Base-by-base conservation (phyloP, 2,888 invertebrate species). In the Polia nebulosa region DNA sequence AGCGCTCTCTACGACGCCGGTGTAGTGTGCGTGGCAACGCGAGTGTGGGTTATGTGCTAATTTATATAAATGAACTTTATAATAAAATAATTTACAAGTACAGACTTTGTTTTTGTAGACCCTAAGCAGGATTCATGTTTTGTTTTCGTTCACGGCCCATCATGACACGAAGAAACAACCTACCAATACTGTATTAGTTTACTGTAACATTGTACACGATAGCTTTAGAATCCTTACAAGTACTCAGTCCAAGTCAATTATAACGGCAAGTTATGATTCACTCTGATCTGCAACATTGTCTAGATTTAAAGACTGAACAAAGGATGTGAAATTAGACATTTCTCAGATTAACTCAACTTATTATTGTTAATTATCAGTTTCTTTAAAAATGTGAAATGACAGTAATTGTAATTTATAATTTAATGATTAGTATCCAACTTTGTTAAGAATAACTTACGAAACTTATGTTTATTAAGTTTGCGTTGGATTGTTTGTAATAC, bases 1-100 rank as follows among this genome's bases (percentile, higher is more conserved):
- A 78, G 76, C 82, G 74, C 62, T 78, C 74, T 61, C 78, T 75
- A 34, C 77, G 84, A 52, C 76, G 76, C 55, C 65, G 58, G 63
- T 66, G 85, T 84, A 81, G 90, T 87, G 89, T 88, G 89, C 83
- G 88, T 84, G 86, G 69, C 84, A 76, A 83, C 84, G 88, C 86
- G 89, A 86, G 94, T 89, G 92, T 93, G 95, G 95, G 95, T 92
- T 93, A 95, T 95, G 95, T 95, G 95, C 92, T 95, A 88, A 94
- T 95, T 95, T 95, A 95, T 95, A 95, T 93, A 93, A 89, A 93
- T 91, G 90, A 94, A 95, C 93, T 95, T 95, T 95, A 94, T 95
- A 95, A 95, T 95, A 95, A 95, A 95, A 92, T 91, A 93, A 92
- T 92, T 93, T 93, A 94, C 86, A 93, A 90, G 87, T 90, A 91